Conservation (phyloP, 2,113 vertebrate genomes). For the Oxyruncus cristatus region DNA sequence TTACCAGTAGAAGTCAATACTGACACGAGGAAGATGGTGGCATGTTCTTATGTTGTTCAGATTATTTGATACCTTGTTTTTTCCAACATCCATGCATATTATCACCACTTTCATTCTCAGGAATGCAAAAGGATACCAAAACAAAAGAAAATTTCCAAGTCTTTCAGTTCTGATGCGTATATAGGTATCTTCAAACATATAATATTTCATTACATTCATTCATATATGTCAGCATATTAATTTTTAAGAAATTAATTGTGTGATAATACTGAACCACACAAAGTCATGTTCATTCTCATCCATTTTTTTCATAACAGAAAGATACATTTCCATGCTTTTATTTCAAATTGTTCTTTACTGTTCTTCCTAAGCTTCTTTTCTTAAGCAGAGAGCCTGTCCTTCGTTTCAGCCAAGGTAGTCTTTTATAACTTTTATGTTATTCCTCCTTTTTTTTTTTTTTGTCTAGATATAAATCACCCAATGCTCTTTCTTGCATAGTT, state of each 20-base stretch:
- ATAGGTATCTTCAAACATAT: neutral
- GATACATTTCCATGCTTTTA: neutral
- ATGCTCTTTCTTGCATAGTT: neutral
- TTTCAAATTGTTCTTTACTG: neutral
- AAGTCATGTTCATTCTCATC: neutral
- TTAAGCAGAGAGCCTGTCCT: neutral
- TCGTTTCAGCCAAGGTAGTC: neutral
- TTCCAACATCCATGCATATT: neutral
- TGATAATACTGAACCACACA: neutral
- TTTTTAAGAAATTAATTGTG: neutral
- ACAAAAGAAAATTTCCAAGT: neutral
- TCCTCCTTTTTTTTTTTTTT: neutral
- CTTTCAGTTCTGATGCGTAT: neutral
- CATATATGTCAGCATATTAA: neutral
- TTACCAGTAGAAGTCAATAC: neutral
- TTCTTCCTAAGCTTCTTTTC: neutral
- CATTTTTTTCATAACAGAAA: neutral
- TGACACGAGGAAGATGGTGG: neutral
- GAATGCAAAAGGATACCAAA: neutral
- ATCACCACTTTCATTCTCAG: neutral
- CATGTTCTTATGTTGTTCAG: neutral
- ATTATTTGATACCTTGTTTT: neutral
- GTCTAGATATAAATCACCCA: neutral
- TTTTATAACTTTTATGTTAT: neutral
- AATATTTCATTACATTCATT: neutral